Evolutionary conservation across 1,140 invertebrate species (phyloP), one percentile per base, ranked within the genome.

Genomic region (Zeugodacus cucurbitae): DNA sequence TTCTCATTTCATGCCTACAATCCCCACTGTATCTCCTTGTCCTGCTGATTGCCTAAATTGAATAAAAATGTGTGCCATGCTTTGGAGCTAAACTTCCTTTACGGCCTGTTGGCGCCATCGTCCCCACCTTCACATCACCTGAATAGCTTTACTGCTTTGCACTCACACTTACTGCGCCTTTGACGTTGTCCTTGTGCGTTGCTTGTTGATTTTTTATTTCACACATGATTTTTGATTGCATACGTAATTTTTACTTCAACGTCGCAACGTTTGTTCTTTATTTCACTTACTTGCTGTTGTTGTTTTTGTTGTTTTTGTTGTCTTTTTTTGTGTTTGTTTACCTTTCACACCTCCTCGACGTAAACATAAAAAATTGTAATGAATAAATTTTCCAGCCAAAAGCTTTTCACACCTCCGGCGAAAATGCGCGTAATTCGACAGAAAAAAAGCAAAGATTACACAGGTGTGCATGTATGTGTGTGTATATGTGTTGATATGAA

Each of bases 141-240:
- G 32, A 17, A 70, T 20, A 0, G 64, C 32, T 67, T 67, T 34
- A 67, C 8, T 48, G 41, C 67, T 74, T 37, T 37, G 20, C n/a
- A n/a, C 17, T 20, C 44, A 48, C 10, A 48, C 44, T 2, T 48
- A 48, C 44, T 5, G 17, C 8, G 74, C 3, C 10, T 48, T 82
- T 29, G 41, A 48, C 74, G 67, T 11, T 29, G 41, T 26, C n/a
- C 11, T 82, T 82, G n/a, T 26, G n/a, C 10, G 74, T 6, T 34
- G 26, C 6, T 82, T 82, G 74, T 54, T 82, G 74, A 26, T 82
- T 59, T 87, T 34, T 87, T 37, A 59, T 87, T 87, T 87, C 86
- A 87, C 54, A 87, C 86, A 87, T 64, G 86, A 87, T 87, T 87
- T 87, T 87, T 87, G 86, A 87, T 87, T 87, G 86, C 48, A 62